These are phyloP conservation scores for Meganola albula DNA, from an alignment of 2,888 invertebrate species.

Conservation along the genomic window DNA sequence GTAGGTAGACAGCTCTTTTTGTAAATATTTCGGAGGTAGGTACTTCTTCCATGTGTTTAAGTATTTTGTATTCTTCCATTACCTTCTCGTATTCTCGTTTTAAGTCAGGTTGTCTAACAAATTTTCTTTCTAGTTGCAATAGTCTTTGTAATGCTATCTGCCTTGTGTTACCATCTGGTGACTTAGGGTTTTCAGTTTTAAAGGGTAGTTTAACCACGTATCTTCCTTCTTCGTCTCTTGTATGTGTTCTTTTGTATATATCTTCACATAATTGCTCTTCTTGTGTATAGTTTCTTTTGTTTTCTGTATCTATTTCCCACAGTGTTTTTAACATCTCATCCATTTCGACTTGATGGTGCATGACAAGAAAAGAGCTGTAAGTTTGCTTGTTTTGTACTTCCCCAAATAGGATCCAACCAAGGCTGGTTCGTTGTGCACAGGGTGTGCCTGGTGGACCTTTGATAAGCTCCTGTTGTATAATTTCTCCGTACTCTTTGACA, in stretches of 20 bases:
- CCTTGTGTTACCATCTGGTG: slow-evolving; percentile 15
- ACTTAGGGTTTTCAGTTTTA: slow-evolving; percentile 10
- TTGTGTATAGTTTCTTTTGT: slow-evolving; percentile 10
- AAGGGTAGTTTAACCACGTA: slow-evolving; percentile 22
- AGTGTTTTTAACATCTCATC: slow-evolving; percentile 20
- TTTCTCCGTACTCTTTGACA: too few species aligned
- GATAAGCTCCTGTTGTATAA: too few species aligned
- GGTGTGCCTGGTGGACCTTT: too few species aligned
- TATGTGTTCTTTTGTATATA: slow-evolving; percentile 13
- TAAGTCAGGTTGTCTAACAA: slow-evolving; percentile 18
- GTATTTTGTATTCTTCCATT: too few species aligned
- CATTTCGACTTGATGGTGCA: slow-evolving; percentile 13
- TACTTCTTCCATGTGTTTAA: slow-evolving; percentile 19
- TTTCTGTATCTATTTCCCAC: slow-evolving; percentile 25
- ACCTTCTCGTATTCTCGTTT: slow-evolving; percentile 20
- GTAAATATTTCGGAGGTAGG: slow-evolving; percentile 14
- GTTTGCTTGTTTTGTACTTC: slow-evolving; percentile 14
- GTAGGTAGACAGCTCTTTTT: slow-evolving; percentile 1
- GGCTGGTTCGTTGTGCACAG: too few species aligned
- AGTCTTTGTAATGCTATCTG: slow-evolving; percentile 17
- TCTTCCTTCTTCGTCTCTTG: slow-evolving; percentile 12
- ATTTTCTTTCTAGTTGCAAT: slow-evolving; percentile 17
- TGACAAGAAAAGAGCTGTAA: too few species aligned
- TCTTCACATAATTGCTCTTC: slow-evolving; percentile 22
- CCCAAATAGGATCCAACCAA: slow-evolving; percentile 24